Conservation (phyloP, 2,888 invertebrate species). For the Lasioglossum leucozonium region DNA sequence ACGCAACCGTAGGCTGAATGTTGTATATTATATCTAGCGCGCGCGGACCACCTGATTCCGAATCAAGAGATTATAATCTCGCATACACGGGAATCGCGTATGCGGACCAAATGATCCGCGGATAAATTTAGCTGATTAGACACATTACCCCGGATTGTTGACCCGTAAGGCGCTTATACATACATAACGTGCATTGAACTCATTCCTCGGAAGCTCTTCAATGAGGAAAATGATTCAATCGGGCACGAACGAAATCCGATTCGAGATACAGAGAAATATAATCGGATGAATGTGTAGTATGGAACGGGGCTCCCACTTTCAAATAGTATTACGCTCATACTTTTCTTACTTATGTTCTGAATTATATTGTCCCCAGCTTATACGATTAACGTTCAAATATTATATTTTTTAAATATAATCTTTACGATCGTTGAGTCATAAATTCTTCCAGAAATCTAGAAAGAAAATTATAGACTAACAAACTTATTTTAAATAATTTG, state of each 20-base stretch:
- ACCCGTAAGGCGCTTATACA: constrained; percentile 46
- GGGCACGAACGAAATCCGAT: not conserved
- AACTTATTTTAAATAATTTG: not conserved
- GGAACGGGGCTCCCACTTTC: not conserved
- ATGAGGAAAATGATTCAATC: constrained; percentile 36
- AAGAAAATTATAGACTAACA: no score
- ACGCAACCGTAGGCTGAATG: constrained; percentile 18
- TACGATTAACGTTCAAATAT: not conserved
- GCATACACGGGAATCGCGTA: constrained; percentile 51
- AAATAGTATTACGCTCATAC: not conserved
- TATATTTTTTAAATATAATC: not conserved
- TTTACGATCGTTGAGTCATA: not conserved
- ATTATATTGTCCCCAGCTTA: not conserved
- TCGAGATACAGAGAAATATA: not conserved
- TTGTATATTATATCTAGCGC: constrained; percentile 34
- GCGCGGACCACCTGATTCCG: constrained; percentile 57
- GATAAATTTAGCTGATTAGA: constrained; percentile 71
- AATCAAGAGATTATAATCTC: constrained; percentile 64
- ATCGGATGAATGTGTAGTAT: not conserved
- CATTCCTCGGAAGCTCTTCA: constrained; percentile 47
- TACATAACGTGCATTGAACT: constrained; percentile 61
- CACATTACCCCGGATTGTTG: constrained; percentile 68
- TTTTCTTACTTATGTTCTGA: not conserved
- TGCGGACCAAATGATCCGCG: constrained; percentile 65
- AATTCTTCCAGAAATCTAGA: no score